Conservation (phyloP, 2,888 invertebrate species). For the Stenoptilia bipunctidactyla region DNA sequence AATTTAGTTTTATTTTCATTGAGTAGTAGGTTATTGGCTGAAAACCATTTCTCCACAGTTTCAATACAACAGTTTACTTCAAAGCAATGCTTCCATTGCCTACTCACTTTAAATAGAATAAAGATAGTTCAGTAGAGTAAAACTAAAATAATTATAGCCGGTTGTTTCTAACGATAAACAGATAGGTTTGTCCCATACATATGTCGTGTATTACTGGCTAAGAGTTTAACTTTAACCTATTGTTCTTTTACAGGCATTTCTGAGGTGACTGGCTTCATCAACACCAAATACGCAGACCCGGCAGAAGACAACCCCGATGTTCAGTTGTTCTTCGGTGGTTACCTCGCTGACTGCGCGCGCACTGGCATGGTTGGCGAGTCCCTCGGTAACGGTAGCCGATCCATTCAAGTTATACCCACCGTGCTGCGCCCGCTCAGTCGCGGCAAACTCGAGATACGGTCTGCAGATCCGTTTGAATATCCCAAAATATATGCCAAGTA, state of each 20-base stretch:
- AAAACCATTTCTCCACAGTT: too few species aligned
- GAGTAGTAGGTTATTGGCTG: too few species aligned
- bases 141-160: too few species aligned
- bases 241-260: slow-evolving; percentile 72
- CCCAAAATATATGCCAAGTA: slow-evolving; percentile 90
- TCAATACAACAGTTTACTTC: too few species aligned
- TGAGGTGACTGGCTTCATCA: slow-evolving; percentile 87
- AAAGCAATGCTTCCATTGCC: too few species aligned
- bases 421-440: slow-evolving; percentile 89
- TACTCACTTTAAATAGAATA: too few species aligned
- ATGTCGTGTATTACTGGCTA: too few species aligned
- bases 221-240: too few species aligned
- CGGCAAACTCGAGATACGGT: slow-evolving; percentile 81
- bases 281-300: slow-evolving; percentile 83
- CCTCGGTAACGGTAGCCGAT: slow-evolving; percentile 76
- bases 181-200: too few species aligned
- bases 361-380: slow-evolving; percentile 89
- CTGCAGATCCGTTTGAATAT: slow-evolving; percentile 82
- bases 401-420: slow-evolving; percentile 81
- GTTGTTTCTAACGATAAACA: too few species aligned
- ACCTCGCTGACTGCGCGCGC: slow-evolving; percentile 86
- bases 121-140: too few species aligned
- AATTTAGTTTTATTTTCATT: too few species aligned
- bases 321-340: slow-evolving; percentile 90
- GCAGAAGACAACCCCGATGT: slow-evolving; percentile 85